Percentiles rank a stretch among this genome's conserved stretches.
phyloP scores from a whole-genome alignment of 2,113 vertebrate genomes.

The Epinephelus fuscoguttatus region DNA sequence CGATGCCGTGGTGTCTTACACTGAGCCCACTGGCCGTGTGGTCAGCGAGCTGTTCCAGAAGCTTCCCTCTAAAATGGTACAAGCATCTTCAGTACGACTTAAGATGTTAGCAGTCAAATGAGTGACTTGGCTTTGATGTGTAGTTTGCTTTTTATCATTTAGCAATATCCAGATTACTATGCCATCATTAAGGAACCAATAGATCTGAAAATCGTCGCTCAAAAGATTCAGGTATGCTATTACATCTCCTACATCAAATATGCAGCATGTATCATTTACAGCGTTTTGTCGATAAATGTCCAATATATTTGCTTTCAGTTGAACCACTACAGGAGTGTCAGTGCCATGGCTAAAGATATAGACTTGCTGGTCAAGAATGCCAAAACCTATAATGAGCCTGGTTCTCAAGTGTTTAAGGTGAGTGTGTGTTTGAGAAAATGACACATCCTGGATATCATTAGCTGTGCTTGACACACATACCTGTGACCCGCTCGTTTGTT shows the following conservation, averaged over 20 bases:
- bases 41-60: slow-evolving; percentile 99
- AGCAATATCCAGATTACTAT: slow-evolving; percentile 99
- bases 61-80: slow-evolving; percentile 98
- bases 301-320: slow-evolving; percentile 80
- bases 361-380: slow-evolving; percentile 98
- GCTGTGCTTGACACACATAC: neutral
- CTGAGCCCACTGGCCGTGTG: slow-evolving; percentile 92
- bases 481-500: slow-evolving; percentile 28
- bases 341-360: slow-evolving; percentile 96
- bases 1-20: slow-evolving; percentile 91
- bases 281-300: neutral
- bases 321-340: slow-evolving; percentile 93
- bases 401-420: slow-evolving; percentile 99
- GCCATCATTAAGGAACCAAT: slow-evolving; percentile 99
- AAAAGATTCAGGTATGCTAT: slow-evolving; percentile 93
- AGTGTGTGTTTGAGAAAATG: slow-evolving; percentile 21
- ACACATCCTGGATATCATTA: neutral
- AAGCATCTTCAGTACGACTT: slow-evolving; percentile 24
- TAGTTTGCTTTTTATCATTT: slow-evolving; percentile 59
- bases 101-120: neutral
- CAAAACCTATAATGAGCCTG: slow-evolving; percentile 98
- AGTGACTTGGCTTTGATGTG: slow-evolving; percentile 12
- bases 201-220: slow-evolving; percentile 96
- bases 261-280: neutral
- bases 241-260: neutral